phyloP scores from a whole-genome alignment of 2,888 invertebrate species.

The Stratiomys singularior region DNA sequence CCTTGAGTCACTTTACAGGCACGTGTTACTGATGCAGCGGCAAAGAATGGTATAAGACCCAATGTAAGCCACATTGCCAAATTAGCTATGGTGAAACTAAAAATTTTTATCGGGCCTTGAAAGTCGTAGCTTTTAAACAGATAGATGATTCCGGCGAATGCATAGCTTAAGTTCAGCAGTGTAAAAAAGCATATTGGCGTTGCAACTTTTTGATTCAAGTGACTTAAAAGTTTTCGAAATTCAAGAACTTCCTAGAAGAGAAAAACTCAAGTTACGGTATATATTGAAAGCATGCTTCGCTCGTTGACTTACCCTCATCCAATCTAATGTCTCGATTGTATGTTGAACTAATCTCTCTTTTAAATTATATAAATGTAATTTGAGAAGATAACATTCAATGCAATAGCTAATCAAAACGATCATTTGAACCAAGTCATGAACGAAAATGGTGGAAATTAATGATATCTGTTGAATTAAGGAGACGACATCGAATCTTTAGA shows the following conservation, averaged over 20 bases:
- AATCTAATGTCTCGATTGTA: slow-evolving; percentile 76
- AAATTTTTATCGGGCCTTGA: slow-evolving; percentile 69
- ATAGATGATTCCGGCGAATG: slow-evolving; percentile 76
- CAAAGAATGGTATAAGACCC: slow-evolving; percentile 63
- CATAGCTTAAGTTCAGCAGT: slow-evolving; percentile 78
- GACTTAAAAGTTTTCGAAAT: slow-evolving; percentile 79
- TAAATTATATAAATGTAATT: slow-evolving; percentile 78
- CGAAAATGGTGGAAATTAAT: slow-evolving; percentile 75
- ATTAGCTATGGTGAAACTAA: slow-evolving; percentile 77
- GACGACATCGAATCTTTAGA: no score
- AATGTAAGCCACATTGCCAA: slow-evolving; percentile 61
- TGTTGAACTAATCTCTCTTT: slow-evolving; percentile 78
- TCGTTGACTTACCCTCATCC: slow-evolving; percentile 75
- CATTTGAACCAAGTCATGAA: slow-evolving; percentile 85
- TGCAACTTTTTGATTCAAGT: slow-evolving; percentile 80
- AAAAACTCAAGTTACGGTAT: slow-evolving; percentile 33
- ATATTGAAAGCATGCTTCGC: background rate
- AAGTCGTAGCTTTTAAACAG: slow-evolving; percentile 72
- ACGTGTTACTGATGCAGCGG: slow-evolving; percentile 80
- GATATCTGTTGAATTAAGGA: slow-evolving; percentile 68
- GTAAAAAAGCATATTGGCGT: slow-evolving; percentile 82
- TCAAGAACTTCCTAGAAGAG: slow-evolving; percentile 78
- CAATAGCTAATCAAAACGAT: slow-evolving; percentile 85
- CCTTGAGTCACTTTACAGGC: slow-evolving; percentile 77
- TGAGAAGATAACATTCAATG: slow-evolving; percentile 81